Conservation (phyloP, 2,797 vertebrate species). For the Acomys russatus region DNA sequence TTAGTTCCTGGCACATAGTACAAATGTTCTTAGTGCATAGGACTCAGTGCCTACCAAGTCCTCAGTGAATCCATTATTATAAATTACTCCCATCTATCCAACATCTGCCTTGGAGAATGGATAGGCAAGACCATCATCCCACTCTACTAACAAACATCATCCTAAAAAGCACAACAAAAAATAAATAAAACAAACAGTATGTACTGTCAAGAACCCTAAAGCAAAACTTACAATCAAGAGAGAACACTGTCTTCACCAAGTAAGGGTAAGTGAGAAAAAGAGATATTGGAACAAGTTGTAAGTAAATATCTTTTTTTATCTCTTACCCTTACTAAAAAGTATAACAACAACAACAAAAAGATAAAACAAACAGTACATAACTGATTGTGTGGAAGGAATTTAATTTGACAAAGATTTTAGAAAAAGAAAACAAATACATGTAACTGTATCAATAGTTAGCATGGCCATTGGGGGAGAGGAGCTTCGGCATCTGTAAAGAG, state of each 20-base stretch:
- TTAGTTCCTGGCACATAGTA: not conserved
- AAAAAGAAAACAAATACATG: not conserved
- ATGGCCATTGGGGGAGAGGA: not conserved
- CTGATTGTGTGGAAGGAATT: not conserved
- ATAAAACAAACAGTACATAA: no score
- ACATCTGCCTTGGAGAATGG: not conserved
- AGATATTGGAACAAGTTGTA: not conserved
- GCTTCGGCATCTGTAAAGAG: not conserved
- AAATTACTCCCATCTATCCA: not conserved
- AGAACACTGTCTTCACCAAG: not conserved
- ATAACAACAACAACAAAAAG: no score
- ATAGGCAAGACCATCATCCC: not conserved
- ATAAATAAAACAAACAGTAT: not conserved
- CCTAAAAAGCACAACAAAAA: not conserved
- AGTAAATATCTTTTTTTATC: not conserved
- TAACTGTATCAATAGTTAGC: not conserved
- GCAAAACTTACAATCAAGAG: not conserved
- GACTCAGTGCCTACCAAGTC: not conserved
- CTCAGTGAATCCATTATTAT: not conserved
- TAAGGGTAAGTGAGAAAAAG: not conserved
- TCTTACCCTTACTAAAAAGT: no score
- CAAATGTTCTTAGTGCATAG: not conserved
- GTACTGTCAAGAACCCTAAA: not conserved
- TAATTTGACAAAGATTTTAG: not conserved
- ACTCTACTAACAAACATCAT: not conserved